These are phyloP conservation scores for Characodon lateralis DNA, from an alignment of 2,797 vertebrate species.

Conservation along the genomic window DNA sequence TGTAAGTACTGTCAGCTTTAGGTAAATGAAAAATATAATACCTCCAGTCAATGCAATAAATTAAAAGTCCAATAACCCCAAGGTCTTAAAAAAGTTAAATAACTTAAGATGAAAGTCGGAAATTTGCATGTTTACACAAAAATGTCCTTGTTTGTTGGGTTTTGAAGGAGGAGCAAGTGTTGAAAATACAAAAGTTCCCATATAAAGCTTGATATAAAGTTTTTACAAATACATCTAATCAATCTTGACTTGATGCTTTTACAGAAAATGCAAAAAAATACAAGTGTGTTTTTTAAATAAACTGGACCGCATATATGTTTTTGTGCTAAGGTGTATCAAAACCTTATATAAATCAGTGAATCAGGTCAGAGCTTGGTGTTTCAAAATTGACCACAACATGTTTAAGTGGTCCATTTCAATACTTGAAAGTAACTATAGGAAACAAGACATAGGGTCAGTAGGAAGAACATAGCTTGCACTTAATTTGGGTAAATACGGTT, in stretches of 20 bases:
- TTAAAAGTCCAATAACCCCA: not conserved
- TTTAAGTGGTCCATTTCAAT: not conserved
- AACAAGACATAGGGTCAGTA: not conserved
- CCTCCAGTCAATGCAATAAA: not conserved
- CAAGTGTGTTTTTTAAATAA: not conserved
- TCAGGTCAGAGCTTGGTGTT: not conserved
- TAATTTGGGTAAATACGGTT: not conserved
- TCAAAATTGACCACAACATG: not conserved
- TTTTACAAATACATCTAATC: not conserved
- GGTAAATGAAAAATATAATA: slow-evolving; percentile 14
- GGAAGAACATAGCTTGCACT: not conserved
- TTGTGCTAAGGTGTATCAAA: slow-evolving; percentile 9
- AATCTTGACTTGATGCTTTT: not conserved
- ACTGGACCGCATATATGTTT: not conserved
- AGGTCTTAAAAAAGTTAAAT: not conserved
- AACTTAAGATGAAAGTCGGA: not conserved
- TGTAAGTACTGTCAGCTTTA: not conserved
- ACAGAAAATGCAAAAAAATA: not conserved
- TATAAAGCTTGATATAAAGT: not conserved
- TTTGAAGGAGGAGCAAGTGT: not conserved
- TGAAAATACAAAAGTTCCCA: not conserved
- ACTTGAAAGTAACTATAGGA: not conserved
- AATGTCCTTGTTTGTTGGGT: not conserved
- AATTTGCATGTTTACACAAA: slow-evolving; percentile 3
- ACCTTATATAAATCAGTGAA: not conserved